Percentiles rank a stretch among this genome's conserved stretches.
These are phyloP conservation scores for Hippocampus abdominalis DNA, from an alignment of 2,113 vertebrate species.

Conservation along the genomic window DNA sequence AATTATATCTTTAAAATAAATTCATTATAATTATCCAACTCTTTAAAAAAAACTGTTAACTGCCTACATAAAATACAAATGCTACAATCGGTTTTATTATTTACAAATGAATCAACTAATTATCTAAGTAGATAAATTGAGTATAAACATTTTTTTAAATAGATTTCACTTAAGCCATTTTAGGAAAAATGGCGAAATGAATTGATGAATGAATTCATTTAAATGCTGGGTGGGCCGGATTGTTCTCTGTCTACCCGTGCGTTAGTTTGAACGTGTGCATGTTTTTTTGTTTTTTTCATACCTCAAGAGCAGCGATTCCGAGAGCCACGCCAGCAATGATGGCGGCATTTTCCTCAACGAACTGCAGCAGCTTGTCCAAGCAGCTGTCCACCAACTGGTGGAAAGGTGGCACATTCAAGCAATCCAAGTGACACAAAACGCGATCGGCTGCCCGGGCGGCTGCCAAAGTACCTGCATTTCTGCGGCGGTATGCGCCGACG, in stretches of 20 bases:
- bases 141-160: neutral
- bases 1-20: too few species aligned
- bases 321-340: conserved; percentile 64
- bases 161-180: neutral
- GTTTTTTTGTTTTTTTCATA: conserved; percentile 33
- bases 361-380: conserved; percentile 35
- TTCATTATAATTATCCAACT: too few species aligned
- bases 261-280: neutral
- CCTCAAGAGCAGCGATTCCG: conserved; percentile 70
- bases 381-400: conserved; percentile 58
- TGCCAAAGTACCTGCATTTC: neutral
- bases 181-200: neutral
- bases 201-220: neutral
- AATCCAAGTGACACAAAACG: neutral
- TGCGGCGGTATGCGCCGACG: accelerated
- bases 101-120: neutral
- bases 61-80: too few species aligned
- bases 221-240: too few species aligned
- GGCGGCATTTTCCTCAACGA: conserved; percentile 56
- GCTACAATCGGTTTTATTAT: too few species aligned
- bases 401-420: neutral
- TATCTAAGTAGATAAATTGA: neutral
- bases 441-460: neutral
- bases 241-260: too few species aligned
- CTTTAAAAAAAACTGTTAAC: too few species aligned